Percentiles rank a stretch among this genome's conserved stretches.
These are phyloP conservation scores for Hemitrygon akajei DNA, from an alignment of 2,797 vertebrate species.

Conservation along the genomic window DNA sequence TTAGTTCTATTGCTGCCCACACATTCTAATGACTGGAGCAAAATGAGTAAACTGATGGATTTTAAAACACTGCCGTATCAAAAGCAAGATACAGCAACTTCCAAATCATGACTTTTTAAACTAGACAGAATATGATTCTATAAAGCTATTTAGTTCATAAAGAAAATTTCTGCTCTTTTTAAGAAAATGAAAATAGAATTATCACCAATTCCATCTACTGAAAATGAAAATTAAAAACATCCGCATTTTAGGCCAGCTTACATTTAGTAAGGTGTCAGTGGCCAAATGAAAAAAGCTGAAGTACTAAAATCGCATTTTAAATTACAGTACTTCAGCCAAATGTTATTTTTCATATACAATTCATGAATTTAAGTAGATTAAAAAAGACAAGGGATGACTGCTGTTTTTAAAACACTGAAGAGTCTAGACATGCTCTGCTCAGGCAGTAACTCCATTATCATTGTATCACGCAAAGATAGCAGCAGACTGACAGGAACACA, in stretches of 20 bases:
- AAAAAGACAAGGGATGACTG: background rate
- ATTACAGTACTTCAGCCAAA: background rate
- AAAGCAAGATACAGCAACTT: background rate
- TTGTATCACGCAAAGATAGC: background rate
- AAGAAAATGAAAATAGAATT: background rate
- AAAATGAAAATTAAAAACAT: background rate
- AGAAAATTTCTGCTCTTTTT: background rate
- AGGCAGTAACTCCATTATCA: background rate
- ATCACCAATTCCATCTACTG: background rate
- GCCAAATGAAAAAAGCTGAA: background rate
- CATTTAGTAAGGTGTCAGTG: background rate
- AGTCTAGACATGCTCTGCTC: background rate
- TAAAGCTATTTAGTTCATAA: background rate
- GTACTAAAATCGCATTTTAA: background rate
- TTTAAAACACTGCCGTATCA: background rate
- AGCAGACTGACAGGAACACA: background rate
- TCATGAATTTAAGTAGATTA: background rate
- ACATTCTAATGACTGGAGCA: background rate
- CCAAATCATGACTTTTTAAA: background rate
- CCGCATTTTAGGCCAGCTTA: background rate
- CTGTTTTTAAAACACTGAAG: background rate
- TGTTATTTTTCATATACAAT: background rate
- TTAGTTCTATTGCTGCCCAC: background rate
- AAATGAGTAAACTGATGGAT: background rate
- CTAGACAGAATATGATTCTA: background rate